phyloP scores from a whole-genome alignment of 2,797 vertebrate species.

The Gadopsis marmoratus region DNA sequence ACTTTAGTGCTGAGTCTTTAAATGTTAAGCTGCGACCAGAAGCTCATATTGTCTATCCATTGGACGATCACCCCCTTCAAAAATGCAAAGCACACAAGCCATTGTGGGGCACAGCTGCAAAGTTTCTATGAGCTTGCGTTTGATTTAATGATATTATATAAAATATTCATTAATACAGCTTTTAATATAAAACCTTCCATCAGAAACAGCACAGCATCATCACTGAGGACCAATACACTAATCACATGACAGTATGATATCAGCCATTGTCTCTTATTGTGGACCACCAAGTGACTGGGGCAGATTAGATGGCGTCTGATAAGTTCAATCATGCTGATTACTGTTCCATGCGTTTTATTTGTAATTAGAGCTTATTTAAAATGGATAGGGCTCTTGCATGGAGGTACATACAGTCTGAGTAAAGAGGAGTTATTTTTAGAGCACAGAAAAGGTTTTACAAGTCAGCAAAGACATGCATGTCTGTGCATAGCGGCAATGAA shows the following conservation, averaged over 20 bases:
- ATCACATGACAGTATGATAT: conserved; percentile 31
- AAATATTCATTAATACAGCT: neutral
- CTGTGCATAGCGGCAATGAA: neutral
- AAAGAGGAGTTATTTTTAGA: neutral
- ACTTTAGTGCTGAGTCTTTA: neutral
- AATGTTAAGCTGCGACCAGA: neutral
- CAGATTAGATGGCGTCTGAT: conserved; percentile 12
- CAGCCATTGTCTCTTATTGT: neutral
- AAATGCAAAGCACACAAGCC: neutral
- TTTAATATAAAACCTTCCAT: neutral
- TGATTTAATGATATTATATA: neutral
- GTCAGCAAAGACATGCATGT: neutral
- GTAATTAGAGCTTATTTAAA: neutral
- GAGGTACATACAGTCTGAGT: neutral
- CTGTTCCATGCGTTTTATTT: neutral
- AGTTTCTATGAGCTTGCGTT: neutral
- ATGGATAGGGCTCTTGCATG: neutral
- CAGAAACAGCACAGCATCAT: neutral
- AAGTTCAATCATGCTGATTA: conserved; percentile 24
- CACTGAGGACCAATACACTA: neutral
- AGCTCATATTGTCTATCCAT: neutral
- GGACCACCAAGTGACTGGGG: neutral
- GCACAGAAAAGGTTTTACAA: neutral
- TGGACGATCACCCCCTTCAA: neutral
- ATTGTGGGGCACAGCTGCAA: neutral